Base-by-base conservation (phyloP, 1,140 invertebrate genomes). In the Lithobius niger region DNA sequence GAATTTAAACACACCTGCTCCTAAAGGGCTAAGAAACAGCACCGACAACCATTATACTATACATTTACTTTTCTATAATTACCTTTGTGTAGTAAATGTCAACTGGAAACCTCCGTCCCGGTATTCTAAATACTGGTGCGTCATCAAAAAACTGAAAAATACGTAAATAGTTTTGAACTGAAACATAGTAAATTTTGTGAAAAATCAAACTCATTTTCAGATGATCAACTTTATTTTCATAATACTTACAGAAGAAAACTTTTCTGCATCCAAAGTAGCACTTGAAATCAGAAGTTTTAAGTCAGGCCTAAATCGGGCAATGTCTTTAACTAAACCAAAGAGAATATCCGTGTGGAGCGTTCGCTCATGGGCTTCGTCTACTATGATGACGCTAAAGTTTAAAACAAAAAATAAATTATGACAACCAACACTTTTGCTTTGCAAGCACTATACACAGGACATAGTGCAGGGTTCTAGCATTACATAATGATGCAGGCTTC, bases 281-380 rank as follows among this genome's bases (percentile, higher is more conserved):
- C 91, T 96, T 0, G 95, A 98, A 64, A 99, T 97, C 0, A 99
- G 72, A 1, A 99, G 71, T 73, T 99, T 99, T 18, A 99, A 75
- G 69, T 98, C 93, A 0, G 87, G 79, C 60, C 95, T 77, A 74
- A 97, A 98, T 55, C 93, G 76, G 1, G 92, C 82, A 59, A 99
- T 97, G 71, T 99, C 96, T 76, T 99, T 99, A 0, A 99, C 89
- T 40, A 99, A 76, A 21, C 97, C 96, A 75, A 99, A 99, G 27
- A 99, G 74, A 66, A 99, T 92, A 70, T 99, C 97, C 2, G 96
- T 99, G 63, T 99, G 95, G 3, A 99, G 75, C 0, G 96, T 99
- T 44, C 96, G 72, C 69, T 99, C 97, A 71, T 99, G 97, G 62
- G 97, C 97, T 77, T 99, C 97, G 69, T 99, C 96, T 67, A 99